Percentiles rank a stretch among this genome's conserved stretches.
Conservation (phyloP, 2,797 vertebrate species). For the Eutrigla gurnardus region DNA sequence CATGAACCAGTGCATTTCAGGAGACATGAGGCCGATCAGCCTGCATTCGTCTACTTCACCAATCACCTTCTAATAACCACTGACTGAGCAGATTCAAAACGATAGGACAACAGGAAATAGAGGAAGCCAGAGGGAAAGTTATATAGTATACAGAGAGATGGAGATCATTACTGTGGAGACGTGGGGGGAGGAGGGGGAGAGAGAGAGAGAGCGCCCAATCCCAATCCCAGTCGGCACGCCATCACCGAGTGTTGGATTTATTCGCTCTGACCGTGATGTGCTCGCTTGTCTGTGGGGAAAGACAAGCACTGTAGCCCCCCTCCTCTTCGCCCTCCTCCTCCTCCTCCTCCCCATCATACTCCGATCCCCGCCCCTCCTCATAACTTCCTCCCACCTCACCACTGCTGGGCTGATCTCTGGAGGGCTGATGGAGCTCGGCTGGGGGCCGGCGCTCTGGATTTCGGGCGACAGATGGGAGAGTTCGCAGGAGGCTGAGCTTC, state of each 20-base stretch:
- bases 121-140: constrained; percentile 28
- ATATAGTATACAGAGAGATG: constrained; percentile 43
- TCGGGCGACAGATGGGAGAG: constrained; percentile 66
- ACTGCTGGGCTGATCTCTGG: constrained; percentile 41
- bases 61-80: constrained; percentile 16
- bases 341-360: not conserved
- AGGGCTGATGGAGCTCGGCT: constrained; percentile 22
- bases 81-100: not conserved
- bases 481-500: constrained; percentile 54
- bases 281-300: constrained; percentile 59
- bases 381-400: constrained; percentile 12
- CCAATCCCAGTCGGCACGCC: constrained; percentile 35
- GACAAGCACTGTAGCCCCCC: constrained; percentile 32
- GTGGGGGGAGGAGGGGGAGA: too few relatives aligned
- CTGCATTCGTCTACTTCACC: constrained; percentile 10
- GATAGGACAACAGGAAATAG: constrained; percentile 7
- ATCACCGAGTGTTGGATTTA: constrained; percentile 56
- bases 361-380: not conserved
- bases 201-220: too few relatives aligned
- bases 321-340: too few relatives aligned
- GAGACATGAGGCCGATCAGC: not conserved
- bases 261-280: constrained; percentile 61
- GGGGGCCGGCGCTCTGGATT: constrained; percentile 24
- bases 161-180: constrained; percentile 38
- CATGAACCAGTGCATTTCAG: too few relatives aligned